Conservation (phyloP, 2,113 vertebrate genomes). For the Chionodraco myersi region DNA sequence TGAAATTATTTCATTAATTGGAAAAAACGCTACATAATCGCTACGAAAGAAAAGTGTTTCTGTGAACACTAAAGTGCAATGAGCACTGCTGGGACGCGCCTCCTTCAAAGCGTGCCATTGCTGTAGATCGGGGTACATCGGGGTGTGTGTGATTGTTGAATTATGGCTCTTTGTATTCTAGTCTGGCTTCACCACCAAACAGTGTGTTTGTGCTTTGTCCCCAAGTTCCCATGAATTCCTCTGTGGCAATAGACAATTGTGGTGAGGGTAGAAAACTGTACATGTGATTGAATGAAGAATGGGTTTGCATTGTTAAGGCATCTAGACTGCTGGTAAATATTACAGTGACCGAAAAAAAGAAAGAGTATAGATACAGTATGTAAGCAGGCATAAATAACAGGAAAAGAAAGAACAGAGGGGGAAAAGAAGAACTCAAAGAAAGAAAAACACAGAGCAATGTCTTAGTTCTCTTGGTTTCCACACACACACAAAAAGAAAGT, state of each 20-base stretch:
- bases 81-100: conserved; percentile 62
- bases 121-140: conserved; percentile 67
- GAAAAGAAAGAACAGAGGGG: conserved; percentile 87
- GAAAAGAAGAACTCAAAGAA: conserved; percentile 90
- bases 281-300: conserved; percentile 93
- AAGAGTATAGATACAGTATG: conserved; percentile 83
- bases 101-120: conserved; percentile 70
- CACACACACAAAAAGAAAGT: conserved; percentile 63
- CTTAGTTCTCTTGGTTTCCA: conserved; percentile 76
- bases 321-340: conserved; percentile 99
- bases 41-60: conserved; percentile 54
- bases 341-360: conserved; percentile 93
- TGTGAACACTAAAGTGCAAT: conserved; percentile 64
- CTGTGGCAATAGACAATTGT: conserved; percentile 92
- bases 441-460: conserved; percentile 76
- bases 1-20: conserved; percentile 41
- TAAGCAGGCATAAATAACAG: conserved; percentile 94
- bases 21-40: conserved; percentile 62
- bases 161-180: conserved; percentile 83
- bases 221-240: conserved; percentile 89
- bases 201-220: conserved; percentile 97
- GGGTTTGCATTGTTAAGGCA: conserved; percentile 99
- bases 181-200: conserved; percentile 79
- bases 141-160: conserved; percentile 72
- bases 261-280: conserved; percentile 94